Conservation (phyloP, 2,113 vertebrate genomes). For the Paedocypris sp. region DNA sequence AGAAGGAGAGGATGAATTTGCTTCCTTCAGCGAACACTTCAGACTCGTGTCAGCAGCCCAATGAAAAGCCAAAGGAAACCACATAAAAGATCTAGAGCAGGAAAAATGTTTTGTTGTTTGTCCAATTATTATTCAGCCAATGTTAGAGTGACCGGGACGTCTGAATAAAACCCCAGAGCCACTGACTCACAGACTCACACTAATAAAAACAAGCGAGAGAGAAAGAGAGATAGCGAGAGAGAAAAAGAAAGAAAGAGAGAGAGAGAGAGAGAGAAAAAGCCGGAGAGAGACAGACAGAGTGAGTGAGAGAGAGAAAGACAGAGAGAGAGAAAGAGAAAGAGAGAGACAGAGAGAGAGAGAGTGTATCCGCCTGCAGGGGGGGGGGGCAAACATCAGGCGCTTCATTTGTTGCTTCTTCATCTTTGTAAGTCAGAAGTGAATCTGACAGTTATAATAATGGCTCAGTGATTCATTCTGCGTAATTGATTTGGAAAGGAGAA, state of each 20-base stretch:
- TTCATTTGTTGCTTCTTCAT: constrained; percentile 55
- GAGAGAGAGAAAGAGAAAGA: constrained; percentile 11
- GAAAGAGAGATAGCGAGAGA: constrained; percentile 28
- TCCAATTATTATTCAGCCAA: background rate
- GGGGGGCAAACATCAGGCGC: constrained; percentile 34
- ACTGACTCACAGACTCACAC: too few species aligned
- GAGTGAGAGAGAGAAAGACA: constrained; percentile 7
- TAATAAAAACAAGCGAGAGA: too few species aligned
- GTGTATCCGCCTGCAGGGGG: constrained; percentile 9
- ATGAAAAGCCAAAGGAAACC: too few species aligned
- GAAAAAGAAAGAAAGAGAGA: background rate
- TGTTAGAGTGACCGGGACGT: constrained; percentile 2
- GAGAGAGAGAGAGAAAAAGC: background rate
- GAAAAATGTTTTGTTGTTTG: too few species aligned
- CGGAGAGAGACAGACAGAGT: background rate
- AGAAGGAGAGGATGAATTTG: background rate
- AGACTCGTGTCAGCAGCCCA: too few species aligned
- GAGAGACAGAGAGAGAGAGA: background rate
- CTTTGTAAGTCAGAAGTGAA: constrained; percentile 58
- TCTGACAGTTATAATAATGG: constrained; percentile 64
- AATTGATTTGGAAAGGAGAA: constrained; percentile 58
- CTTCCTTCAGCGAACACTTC: too few species aligned
- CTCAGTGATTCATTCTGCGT: constrained; percentile 55
- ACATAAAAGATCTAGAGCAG: too few species aligned
- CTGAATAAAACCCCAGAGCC: background rate